Base-by-base conservation (phyloP, 1,140 invertebrate species). In the Procambarus clarkii region DNA sequence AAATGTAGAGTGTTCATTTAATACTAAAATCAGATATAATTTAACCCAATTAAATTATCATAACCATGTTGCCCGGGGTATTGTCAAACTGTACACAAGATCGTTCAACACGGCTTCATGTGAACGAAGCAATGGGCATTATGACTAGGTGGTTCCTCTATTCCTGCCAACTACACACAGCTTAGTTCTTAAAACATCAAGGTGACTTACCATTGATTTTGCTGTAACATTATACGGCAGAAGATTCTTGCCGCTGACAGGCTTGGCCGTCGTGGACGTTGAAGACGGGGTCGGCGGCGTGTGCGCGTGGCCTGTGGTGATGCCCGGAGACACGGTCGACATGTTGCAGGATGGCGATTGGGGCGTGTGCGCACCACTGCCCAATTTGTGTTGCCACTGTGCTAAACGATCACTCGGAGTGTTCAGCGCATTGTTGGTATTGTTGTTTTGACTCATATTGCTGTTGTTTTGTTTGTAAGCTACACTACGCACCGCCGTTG, bases 151-250 rank as follows among this genome's bases (percentile, higher is more conserved):
- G 34, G 34, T 34, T 34, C 34, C 34, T 34, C 34, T 34, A 34
- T 34, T 34, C 1, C 34, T 34, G 34, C 34, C 34, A 34, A 34
- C 34, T 34, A 8, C 7, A 24, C 2, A 9, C 69, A 24, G 11
- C 3, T 3, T 21, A 74, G 0, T 74, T 5, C 21, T 18, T 69
- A 18, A n/a, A 11, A 34, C 3, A 74, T 74, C 69, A 74, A 78
- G 92, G 1, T 34, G 34, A 93, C 93, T 95, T 94, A 96, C 95
- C 94, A 95, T 95, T 50, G 97, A 97, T 92, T 97, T 96, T 88
- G 97, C 97, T 60, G 98, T 98, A 21, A 98, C 97, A 95, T 97
- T 98, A 93, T 98, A 98, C 1, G 97, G 97, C 78, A 98, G 94
- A 64, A 98, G 94, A 93, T 97, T 96, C 94, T 98, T 97, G 1